Conservation (phyloP, 2,888 invertebrate genomes). For the Lucinisca nassula region DNA sequence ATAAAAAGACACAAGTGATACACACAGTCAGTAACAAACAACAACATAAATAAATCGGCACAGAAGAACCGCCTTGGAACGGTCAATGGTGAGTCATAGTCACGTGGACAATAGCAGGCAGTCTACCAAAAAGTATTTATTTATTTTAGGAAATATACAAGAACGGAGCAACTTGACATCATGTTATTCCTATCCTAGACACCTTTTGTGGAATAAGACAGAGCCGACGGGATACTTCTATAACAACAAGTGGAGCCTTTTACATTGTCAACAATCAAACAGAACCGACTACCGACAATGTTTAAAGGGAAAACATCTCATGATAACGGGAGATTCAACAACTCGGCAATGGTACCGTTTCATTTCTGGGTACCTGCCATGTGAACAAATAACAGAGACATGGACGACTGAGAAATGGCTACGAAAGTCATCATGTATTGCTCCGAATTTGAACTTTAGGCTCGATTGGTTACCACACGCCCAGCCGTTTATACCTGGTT, state of each 20-base stretch:
- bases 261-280: background rate
- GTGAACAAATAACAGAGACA: background rate
- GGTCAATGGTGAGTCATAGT: too few species aligned
- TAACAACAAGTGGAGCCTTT: background rate
- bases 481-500: background rate
- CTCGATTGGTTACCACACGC: background rate
- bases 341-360: background rate
- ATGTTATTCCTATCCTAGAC: background rate
- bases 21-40: too few species aligned
- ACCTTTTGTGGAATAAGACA: background rate
- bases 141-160: background rate
- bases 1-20: too few species aligned
- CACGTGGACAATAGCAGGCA: too few species aligned
- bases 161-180: background rate
- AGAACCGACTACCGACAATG: background rate
- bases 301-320: background rate
- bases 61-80: too few species aligned
- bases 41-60: too few species aligned
- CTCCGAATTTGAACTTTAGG: background rate
- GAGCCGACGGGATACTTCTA: background rate
- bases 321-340: background rate
- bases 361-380: background rate
- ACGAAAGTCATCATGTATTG: background rate
- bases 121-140: too few species aligned
- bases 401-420: background rate